These are phyloP conservation scores for Pyrrhosoma nymphula DNA, from an alignment of 2,888 invertebrate genomes.

Conservation along the genomic window DNA sequence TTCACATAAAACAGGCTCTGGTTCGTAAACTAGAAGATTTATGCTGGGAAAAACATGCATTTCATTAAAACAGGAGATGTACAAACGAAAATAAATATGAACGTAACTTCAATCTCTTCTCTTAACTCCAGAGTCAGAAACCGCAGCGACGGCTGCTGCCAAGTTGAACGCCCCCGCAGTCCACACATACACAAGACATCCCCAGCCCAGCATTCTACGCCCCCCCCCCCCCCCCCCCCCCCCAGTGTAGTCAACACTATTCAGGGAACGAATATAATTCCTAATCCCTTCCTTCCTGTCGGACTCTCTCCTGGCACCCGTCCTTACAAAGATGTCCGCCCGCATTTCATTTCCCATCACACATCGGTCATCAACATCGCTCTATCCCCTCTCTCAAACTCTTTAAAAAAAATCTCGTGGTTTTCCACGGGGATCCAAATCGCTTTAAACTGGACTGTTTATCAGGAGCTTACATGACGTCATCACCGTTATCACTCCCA, in stretches of 20 bases:
- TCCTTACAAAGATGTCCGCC: background rate
- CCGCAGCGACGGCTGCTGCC: background rate
- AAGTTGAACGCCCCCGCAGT: background rate
- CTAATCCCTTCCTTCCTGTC: constrained; percentile 1
- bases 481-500: background rate
- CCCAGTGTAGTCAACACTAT: background rate
- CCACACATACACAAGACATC: background rate
- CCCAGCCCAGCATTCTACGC: background rate
- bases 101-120: too few species aligned
- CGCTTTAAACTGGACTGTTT: background rate
- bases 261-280: constrained; percentile 31
- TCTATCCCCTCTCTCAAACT: background rate
- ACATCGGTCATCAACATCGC: background rate
- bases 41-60: too few species aligned
- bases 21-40: too few species aligned
- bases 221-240: background rate
- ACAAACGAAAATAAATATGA: too few species aligned
- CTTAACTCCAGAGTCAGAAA: too few species aligned
- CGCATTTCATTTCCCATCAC: constrained; percentile 24
- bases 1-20: too few species aligned
- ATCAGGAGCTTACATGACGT: background rate
- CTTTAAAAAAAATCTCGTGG: background rate
- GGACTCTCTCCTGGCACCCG: background rate
- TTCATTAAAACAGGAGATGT: too few species aligned
- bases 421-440: background rate